Evolutionary conservation across 2,888 invertebrate species (phyloP), one percentile per base, ranked within the genome.

Genomic region (Sphaeridia pumilis): DNA sequence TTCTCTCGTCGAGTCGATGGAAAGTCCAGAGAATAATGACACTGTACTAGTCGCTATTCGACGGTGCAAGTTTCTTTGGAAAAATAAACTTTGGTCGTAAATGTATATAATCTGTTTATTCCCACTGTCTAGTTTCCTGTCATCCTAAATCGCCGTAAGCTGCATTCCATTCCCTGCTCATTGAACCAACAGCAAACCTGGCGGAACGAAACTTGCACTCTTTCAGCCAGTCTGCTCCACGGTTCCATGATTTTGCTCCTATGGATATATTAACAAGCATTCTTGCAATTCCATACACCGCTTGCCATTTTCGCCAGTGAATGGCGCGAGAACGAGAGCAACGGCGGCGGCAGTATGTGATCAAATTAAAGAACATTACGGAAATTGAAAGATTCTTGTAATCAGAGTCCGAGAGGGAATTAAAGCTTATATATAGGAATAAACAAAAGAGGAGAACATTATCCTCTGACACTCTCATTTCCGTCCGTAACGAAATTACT

Each of bases 41-140:
- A 38, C 12, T 38, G 17, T 38, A 17, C 7, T 5, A 5, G 20
- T 17, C 12, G 4, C 17, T 38, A 17, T 17, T 38, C 38, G 14
- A 7, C 14, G 5, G 38, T 17, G 38, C n/a, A n/a, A n/a, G n/a
- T n/a, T n/a, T n/a, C n/a, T n/a, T n/a, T n/a, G 17, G 17, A 38
- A 38, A 38, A 38, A 38, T 38, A 38, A 38, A 38, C 38, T 38
- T 38, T 38, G 20, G 38, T 20, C 38, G 20, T 38, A 38, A 38
- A 38, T 38, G 38, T 38, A 38, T 38, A 38, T 38, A 38, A 38
- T 38, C 7, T 38, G 38, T 38, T 38, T 38, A 38, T 38, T 38
- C 38, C 38, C 20, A 14, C 17, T 38, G 38, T 17, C 38, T 38
- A 38, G 20, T 14, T 20, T 17, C 38, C 38, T 38, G 38, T 38